Evolutionary conservation across 2,797 vertebrate species (phyloP).

Genomic region (Coilia nasus): DNA sequence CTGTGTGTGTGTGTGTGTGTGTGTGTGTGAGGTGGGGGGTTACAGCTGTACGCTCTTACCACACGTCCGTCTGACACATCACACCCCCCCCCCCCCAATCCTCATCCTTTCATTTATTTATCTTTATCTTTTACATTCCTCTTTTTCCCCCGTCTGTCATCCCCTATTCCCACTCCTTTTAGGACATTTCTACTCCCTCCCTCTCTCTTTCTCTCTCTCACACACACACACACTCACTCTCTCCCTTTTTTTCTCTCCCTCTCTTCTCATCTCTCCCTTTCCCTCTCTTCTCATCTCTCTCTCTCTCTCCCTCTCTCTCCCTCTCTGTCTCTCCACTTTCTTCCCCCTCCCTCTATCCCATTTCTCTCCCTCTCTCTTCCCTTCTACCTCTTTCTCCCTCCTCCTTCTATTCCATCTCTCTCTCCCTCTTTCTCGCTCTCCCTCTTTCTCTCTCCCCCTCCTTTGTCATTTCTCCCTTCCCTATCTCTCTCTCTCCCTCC

Average conservation of each 20-base stretch:
- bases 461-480: conserved; percentile 60
- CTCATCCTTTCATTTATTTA: conserved; percentile 30
- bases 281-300: conserved; percentile 76
- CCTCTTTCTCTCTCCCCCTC: neutral
- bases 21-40: neutral
- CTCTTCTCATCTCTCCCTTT: conserved; percentile 69
- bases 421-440: conserved; percentile 79
- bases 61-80: neutral
- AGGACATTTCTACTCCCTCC: neutral
- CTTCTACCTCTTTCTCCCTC: neutral
- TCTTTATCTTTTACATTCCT: conserved; percentile 34
- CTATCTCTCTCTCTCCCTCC: conserved; percentile 75
- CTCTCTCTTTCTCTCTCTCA: neutral
- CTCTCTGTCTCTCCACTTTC: conserved; percentile 9
- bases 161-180: neutral
- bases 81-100: neutral
- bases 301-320: conserved; percentile 79
- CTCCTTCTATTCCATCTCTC: conserved; percentile 54
- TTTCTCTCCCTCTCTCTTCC: conserved; percentile 75
- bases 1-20: conserved; percentile 16
- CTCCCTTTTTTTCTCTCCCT: conserved; percentile 1
- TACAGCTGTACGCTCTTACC: neutral
- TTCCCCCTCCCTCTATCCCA: neutral
- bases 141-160: conserved; percentile 18
- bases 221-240: neutral